Conservation (phyloP, 2,888 invertebrate species). For the Stomorhina lunata region DNA sequence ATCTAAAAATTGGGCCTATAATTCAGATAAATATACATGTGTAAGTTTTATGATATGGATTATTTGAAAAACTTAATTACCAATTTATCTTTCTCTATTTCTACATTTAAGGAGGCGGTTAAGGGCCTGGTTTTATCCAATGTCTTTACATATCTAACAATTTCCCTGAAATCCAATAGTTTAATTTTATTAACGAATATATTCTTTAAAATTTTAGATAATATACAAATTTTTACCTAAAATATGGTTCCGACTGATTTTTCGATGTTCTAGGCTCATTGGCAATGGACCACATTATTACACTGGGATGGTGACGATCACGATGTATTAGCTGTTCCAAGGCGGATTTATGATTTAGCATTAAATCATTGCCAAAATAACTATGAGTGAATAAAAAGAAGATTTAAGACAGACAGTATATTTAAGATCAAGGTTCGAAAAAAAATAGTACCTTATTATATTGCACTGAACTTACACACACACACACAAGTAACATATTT, state of each 20-base stretch:
- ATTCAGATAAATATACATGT: not conserved
- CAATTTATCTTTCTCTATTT: conserved; percentile 83
- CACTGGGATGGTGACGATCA: conserved; percentile 96
- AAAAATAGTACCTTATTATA: too few species aligned
- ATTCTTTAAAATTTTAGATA: too few species aligned
- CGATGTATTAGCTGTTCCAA: conserved; percentile 92
- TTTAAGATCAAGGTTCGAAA: too few species aligned
- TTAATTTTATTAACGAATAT: too few species aligned
- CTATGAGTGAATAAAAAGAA: conserved; percentile 78
- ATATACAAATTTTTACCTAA: conserved; percentile 82
- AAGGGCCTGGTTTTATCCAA: conserved; percentile 91
- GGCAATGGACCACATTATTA: conserved; percentile 97
- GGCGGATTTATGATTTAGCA: conserved; percentile 90
- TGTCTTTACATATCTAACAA: conserved; percentile 87
- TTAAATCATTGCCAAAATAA: conserved; percentile 84
- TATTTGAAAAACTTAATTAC: conserved; percentile 81
- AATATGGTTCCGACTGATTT: conserved; percentile 87
- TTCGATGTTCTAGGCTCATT: conserved; percentile 93
- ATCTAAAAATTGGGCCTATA: conserved; percentile 88
- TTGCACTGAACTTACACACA: too few species aligned
- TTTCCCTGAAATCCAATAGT: conserved; percentile 82
- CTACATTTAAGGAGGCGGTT: conserved; percentile 88
- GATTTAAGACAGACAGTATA: too few species aligned
- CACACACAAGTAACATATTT: too few species aligned
- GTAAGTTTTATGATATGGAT: not conserved